These are phyloP conservation scores for Holcopasites calliopsidis DNA, from an alignment of 1,140 invertebrate species.

Conservation along the genomic window DNA sequence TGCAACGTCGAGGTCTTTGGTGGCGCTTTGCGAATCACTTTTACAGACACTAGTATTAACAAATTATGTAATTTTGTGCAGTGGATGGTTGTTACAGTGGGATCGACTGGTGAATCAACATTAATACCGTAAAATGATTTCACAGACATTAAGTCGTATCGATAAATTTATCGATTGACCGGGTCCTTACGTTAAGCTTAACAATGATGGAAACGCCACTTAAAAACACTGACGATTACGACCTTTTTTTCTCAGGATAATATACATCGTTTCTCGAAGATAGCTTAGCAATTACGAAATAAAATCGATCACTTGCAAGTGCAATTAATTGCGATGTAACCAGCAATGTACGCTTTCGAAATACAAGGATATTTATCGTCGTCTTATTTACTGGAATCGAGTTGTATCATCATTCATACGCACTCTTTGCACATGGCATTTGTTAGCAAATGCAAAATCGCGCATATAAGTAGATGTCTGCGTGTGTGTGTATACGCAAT, in stretches of 20 bases:
- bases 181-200: not conserved
- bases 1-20: conserved; percentile 34
- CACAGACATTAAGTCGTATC: conserved; percentile 1
- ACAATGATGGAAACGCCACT: conserved; percentile 13
- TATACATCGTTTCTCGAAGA: conserved; percentile 13
- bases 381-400: conserved; percentile 11
- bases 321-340: conserved; percentile 41
- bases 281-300: conserved; percentile 37
- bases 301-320: conserved; percentile 27
- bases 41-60: conserved; percentile 9
- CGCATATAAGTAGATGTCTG: too few species aligned
- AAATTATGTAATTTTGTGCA: conserved; percentile 26
- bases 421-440: conserved; percentile 18
- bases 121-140: conserved; percentile 31
- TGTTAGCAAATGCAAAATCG: conserved; percentile 27
- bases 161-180: conserved; percentile 2
- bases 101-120: conserved; percentile 12
- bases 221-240: conserved; percentile 24
- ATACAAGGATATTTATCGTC: conserved; percentile 23
- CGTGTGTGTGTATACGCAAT: not conserved
- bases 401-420: conserved; percentile 17
- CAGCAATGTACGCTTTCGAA: conserved; percentile 34
- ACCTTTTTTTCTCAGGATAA: conserved; percentile 27
- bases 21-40: conserved; percentile 26
- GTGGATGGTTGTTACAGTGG: not conserved